Base-by-base conservation (phyloP, 2,888 invertebrate species). In the Chironomus riparius region DNA sequence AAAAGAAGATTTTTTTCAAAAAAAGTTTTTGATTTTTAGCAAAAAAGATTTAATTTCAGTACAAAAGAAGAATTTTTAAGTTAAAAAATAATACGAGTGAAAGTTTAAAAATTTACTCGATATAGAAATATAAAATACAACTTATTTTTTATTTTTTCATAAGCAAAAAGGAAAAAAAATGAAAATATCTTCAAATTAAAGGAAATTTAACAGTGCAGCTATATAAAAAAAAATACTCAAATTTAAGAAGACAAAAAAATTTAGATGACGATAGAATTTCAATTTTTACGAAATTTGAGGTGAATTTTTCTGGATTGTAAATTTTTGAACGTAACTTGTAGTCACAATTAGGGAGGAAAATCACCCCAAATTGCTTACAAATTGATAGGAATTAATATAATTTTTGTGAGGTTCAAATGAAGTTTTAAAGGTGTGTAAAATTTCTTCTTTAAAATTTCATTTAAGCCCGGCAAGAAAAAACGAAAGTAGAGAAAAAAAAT, bases 151-250 rank as follows among this genome's bases (percentile, higher is more conserved):
- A 70, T 47, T 70, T 70, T 70, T 70, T 70, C 38, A 47, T 47
- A 48, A 70, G 47, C 47, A 15, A 47, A 47, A 18, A 10, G 18
- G 48, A 65, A 65, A 1, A 21, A 21, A 18, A 65, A n/a, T 12
- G 68, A 38, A 38, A 68, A 68, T 68, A 68, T 68, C 38, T 70
- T 50, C 13, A 18, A 56, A 38, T 38, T 38, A 38, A 38, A 38
- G n/a, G 56, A 56, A 18, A 70, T 47, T 47, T 28, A 68, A 71
- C 71, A 71, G 71, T 71, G 71, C 71, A 71, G 71, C 71, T 71
- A 71, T 48, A 50, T 71, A 71, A 24, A 56, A 71, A 71, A 24
- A 56, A 71, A 50, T 71, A 71, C 71, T 71, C 50, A 71, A 69
- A 47, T 15, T 56, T 56, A 56, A 56, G 18, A 56, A 18, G 68